Base-by-base conservation (phyloP, 2,888 invertebrate genomes). In the Caenorhabditis angaria region DNA sequence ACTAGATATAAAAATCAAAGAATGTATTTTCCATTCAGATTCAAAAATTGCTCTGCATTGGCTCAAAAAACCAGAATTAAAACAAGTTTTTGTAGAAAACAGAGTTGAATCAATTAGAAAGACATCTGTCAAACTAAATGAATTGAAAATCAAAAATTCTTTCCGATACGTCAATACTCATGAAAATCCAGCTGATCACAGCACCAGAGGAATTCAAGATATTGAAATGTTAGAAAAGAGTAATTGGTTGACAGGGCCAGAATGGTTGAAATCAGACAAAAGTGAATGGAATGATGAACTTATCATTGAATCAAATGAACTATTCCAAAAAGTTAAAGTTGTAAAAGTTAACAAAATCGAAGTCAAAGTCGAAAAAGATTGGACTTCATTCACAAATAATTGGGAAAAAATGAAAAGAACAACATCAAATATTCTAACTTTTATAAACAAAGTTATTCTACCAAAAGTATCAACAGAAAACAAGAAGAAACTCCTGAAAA, bases 161-260 rank as follows among this genome's bases (percentile, higher is more conserved):
- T 32, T 62, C 8, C 22, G 55, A 20, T 48, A 59, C 22, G 51
- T 58, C 25, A 24, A 20, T 8, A 65, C 65, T n/a, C 18, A 58
- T 1, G 58, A 65, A 35, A 65, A 65, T 29, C 57, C 59, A 25
- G 65, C 65, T 29, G 65, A 65, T 20, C 22, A 50, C 1, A 51
- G 51, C 20, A 65, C 65, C 2, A 58, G 59, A 59, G 65, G 65
- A 12, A 20, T 65, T 12, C 25, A 59, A 53, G 6, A 58, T 3
- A 35, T 14, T 2, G 27, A 65, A 6, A 1, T 32, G 12, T 20
- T 65, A 25, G 27, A 22, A 25, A 54, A 59, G 35, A 53, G 51
- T 5, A 59, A 59, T 3, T 65, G 65, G 65, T 29, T 59, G 18
- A 35, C 20, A n/a, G 63, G 63, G 3, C 63, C 63, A 28, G 48